phyloP scores from a whole-genome alignment of 2,888 invertebrate genomes.

The Gryllus longicercus region DNA sequence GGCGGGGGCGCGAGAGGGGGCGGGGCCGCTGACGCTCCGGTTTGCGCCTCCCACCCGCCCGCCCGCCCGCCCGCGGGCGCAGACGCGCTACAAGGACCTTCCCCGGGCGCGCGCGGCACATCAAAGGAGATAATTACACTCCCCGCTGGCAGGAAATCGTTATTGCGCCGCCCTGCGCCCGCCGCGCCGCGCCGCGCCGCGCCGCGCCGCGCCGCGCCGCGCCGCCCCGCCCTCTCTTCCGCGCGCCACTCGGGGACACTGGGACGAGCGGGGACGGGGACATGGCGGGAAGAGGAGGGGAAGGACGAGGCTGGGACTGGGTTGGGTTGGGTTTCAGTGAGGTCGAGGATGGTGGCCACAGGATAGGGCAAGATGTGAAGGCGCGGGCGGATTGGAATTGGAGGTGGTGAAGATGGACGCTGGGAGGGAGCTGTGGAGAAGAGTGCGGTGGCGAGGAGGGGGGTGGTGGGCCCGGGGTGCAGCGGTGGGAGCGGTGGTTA shows the following conservation, averaged over 20 bases:
- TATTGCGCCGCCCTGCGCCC: background rate
- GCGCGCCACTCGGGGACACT: background rate
- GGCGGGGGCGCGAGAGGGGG: no score
- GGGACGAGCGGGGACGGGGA: background rate
- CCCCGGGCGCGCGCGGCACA: background rate
- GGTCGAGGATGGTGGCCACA: background rate
- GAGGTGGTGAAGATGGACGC: background rate
- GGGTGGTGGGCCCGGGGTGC: background rate
- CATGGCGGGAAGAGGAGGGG: background rate
- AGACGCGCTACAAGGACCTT: background rate
- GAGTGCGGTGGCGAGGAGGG: no score
- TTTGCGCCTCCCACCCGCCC: no score
- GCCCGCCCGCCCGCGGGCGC: background rate
- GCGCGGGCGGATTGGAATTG: background rate
- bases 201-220: no score
- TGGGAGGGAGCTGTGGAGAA: background rate
- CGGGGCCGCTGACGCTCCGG: no score
- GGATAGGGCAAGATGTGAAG: background rate
- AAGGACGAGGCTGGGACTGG: no score
- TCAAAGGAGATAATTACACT: constrained; percentile 17
- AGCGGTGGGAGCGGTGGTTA: no score
- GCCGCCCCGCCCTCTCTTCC: background rate
- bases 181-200: background rate
- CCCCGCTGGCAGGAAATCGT: constrained; percentile 11
- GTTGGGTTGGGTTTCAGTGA: background rate